phyloP scores from a whole-genome alignment of 2,888 invertebrate species.

The Erpobdella octoculata region DNA sequence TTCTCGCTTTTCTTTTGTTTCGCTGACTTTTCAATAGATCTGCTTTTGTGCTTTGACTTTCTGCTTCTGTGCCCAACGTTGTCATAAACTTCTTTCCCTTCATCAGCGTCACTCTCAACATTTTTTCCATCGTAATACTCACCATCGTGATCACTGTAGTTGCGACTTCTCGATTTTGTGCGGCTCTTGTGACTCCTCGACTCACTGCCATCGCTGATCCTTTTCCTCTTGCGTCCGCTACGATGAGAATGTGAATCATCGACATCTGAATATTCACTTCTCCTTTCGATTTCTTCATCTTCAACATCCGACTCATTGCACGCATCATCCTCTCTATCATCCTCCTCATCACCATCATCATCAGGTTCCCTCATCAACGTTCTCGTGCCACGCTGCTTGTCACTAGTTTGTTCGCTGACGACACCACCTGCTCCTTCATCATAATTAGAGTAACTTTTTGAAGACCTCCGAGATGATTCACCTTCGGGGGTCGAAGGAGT shows the following conservation, averaged over 20 bases:
- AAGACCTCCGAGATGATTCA: background rate
- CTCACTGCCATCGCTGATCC: background rate
- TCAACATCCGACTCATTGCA: background rate
- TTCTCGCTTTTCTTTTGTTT: background rate
- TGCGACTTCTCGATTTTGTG: background rate
- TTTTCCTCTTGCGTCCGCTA: background rate
- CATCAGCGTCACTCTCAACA: background rate
- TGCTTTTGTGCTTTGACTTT: slow-evolving; percentile 6
- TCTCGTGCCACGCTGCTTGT: background rate
- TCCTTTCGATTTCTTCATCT: too few relatives aligned
- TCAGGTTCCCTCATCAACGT: background rate
- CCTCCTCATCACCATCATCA: background rate
- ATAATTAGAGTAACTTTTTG: background rate
- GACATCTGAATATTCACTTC: too few relatives aligned
- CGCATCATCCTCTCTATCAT: background rate
- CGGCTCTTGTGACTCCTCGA: background rate
- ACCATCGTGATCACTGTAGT: background rate
- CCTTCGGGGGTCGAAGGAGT: background rate
- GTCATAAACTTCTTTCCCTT: background rate
- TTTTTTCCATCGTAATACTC: too few relatives aligned
- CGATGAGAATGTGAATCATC: background rate
- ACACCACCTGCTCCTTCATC: background rate
- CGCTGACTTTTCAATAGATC: background rate
- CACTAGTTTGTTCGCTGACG: background rate
- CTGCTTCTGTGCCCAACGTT: background rate